Evolutionary conservation across 2,113 vertebrate species (phyloP).

Genomic region (Saimiri boliviensis): DNA sequence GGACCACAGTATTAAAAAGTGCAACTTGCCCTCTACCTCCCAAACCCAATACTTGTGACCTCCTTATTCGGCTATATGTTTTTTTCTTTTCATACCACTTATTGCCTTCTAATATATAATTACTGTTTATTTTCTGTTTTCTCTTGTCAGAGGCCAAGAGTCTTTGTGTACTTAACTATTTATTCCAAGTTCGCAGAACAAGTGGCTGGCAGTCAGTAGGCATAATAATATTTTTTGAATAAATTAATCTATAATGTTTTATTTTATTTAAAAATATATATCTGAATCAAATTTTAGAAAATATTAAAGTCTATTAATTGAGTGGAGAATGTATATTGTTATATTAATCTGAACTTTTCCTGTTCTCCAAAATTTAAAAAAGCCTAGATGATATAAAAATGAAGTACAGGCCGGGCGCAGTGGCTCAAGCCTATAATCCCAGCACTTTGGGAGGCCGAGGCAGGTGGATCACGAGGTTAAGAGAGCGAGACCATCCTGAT

Average conservation of each 20-base stretch:
- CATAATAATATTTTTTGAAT: background rate
- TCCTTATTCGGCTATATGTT: background rate
- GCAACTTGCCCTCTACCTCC: background rate
- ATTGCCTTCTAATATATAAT: background rate
- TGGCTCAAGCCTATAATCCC: too few species aligned
- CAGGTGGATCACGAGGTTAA: too few species aligned
- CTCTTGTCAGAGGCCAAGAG: background rate
- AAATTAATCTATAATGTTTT: background rate
- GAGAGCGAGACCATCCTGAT: too few species aligned
- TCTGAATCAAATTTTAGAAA: constrained; percentile 33
- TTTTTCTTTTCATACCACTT: background rate
- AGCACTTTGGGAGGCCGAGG: too few species aligned
- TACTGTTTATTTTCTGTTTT: constrained; percentile 1
- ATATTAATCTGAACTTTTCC: background rate
- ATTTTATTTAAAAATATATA: background rate
- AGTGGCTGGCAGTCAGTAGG: background rate
- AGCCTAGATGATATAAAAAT: background rate
- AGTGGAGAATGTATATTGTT: background rate
- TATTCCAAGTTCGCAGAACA: background rate
- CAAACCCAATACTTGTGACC: background rate
- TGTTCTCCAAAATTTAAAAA: constrained; percentile 17
- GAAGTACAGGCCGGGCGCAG: too few species aligned
- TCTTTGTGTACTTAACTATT: background rate
- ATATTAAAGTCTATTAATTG: constrained; percentile 8
- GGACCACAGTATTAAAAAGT: background rate